Evolutionary conservation across 1,140 invertebrate species (phyloP), one percentile per base, ranked within the genome.

Genomic region (Nylanderia fulva): DNA sequence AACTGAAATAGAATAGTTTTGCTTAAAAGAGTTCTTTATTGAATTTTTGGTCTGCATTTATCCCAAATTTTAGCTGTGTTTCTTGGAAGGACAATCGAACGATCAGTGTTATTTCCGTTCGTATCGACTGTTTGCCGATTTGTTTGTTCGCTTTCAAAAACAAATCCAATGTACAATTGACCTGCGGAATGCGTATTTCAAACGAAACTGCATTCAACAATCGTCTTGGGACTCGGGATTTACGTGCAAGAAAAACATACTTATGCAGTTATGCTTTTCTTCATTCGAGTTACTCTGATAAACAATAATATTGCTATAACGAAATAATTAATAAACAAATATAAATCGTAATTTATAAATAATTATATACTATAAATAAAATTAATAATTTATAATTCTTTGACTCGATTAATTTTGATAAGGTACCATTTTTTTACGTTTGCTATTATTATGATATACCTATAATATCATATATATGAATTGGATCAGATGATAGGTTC

Each of bases 81-180:
- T 79, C 13, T 56, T 42, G 11, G 54, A 6, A 66, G 1, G 4
- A n/a, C 4, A 68, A 63, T 5, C 29, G 4, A 1, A 63, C 27
- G 6, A 54, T 52, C 45, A 15, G 8, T 63, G 60, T 56, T 79
- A 68, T 79, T 13, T 68, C 6, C 33, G 33, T 68, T 54, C 33
- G 18, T 3, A 27, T 8, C 15, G 29, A 15, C 18, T 39, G 36
- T 66, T 66, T n/a, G 13, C 24, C 33, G 72, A 77, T 61, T 77
- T 42, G 21, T 84, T 56, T 33, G 24, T 21, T 6, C 45, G n/a
- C 24, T 76, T 64, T 64, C 36, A 48, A 84, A 84, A 84, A 84
- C 72, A 77, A 84, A 72, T 84, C 15, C 60, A 84, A 84, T 48
- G 82, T 84, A 42, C 60, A 84, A 64, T 39, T 39, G 48, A n/a